Base-by-base conservation (phyloP, 2,113 vertebrate species). In the Podocnemis expansa region DNA sequence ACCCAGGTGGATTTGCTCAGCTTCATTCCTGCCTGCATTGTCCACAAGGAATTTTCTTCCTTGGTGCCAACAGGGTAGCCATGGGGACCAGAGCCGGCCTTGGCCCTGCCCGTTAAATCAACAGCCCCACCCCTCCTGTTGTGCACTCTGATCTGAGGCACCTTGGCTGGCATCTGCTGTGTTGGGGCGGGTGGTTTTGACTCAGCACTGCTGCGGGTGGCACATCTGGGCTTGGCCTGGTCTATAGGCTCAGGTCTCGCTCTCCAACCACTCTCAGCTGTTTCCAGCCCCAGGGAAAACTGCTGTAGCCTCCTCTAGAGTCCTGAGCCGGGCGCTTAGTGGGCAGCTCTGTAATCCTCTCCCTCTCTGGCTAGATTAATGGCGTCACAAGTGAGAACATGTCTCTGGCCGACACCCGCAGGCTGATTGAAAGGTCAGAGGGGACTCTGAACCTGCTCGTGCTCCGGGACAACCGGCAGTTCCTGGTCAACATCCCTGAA, bases 321-420 rank as follows among this genome's bases (percentile, higher is more conserved):
- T 83, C 79, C 6, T 38, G n/a, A 38, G 47, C 78, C 4, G 10
- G 29, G 29, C 12, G 31, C 31, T 14, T 31, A 76, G 43, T 38
- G 25, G 6, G 4, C 1, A 3, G 14, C 58, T 86, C 80, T 95
- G 10, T 1, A 6, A 52, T 19, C 89, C 78, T n/a, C 84, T 60
- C 78, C 8, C 82, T n/a, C 29, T 31, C 31, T 85, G 93, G 34
- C 76, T 95, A 99, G 99, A 99, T 99, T 96, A 99, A 99, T 0
- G 99, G 99, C 2, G 99, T 99, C 97, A 97, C 99, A 45, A 99
- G 99, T 0, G 98, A 99, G 96, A 99, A 99, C 82, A 98, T 99
- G 81, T 99, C 99, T 1, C 98, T 99, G 97, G 98, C 98, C 52
- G 99, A 99, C 93, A 99, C 99, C 1, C 99, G 99, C 89, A 98